These are phyloP conservation scores for Archilochus colubris DNA, from an alignment of 2,113 vertebrate genomes.

Conservation along the genomic window DNA sequence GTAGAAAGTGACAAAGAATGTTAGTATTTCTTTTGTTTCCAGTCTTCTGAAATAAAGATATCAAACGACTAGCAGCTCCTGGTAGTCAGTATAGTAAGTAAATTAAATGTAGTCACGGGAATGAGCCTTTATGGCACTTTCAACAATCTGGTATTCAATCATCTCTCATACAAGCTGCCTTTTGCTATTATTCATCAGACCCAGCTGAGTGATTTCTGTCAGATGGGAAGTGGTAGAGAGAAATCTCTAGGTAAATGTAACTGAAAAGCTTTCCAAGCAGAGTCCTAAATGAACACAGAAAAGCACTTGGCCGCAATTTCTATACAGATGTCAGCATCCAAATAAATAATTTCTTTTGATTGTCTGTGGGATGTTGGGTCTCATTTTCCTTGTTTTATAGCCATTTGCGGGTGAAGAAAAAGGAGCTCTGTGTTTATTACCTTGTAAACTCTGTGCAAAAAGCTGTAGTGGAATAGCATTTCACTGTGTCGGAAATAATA, in stretches of 20 bases:
- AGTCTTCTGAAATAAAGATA: slow-evolving; percentile 47
- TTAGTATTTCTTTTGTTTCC: slow-evolving; percentile 24
- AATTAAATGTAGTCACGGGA: slow-evolving; percentile 69
- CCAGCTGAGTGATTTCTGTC: slow-evolving; percentile 76
- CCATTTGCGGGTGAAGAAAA: slow-evolving; percentile 64
- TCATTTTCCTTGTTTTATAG: slow-evolving; percentile 73
- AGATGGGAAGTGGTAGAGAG: slow-evolving; percentile 62
- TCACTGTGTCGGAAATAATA: slow-evolving; percentile 4
- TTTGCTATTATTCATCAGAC: slow-evolving; percentile 77
- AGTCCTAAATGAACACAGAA: slow-evolving; percentile 62
- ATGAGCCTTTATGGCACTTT: slow-evolving; percentile 63
- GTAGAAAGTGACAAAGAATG: slow-evolving; percentile 8
- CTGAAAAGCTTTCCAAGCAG: slow-evolving; percentile 68
- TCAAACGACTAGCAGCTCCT: slow-evolving; percentile 1
- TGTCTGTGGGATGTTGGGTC: slow-evolving; percentile 57
- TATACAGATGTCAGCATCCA: slow-evolving; percentile 71
- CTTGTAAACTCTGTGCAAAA: slow-evolving; percentile 5
- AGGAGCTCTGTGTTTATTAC: slow-evolving; percentile 16
- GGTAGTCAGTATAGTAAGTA: slow-evolving; percentile 47
- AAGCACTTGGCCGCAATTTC: slow-evolving; percentile 62
- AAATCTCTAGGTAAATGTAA: slow-evolving; percentile 72
- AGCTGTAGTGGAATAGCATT: neutral
- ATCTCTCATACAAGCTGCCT: slow-evolving; percentile 68
- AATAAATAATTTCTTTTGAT: slow-evolving; percentile 76
- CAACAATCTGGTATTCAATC: slow-evolving; percentile 72